phyloP scores from a whole-genome alignment of 2,888 invertebrate species.

The Smittia aterrima region DNA sequence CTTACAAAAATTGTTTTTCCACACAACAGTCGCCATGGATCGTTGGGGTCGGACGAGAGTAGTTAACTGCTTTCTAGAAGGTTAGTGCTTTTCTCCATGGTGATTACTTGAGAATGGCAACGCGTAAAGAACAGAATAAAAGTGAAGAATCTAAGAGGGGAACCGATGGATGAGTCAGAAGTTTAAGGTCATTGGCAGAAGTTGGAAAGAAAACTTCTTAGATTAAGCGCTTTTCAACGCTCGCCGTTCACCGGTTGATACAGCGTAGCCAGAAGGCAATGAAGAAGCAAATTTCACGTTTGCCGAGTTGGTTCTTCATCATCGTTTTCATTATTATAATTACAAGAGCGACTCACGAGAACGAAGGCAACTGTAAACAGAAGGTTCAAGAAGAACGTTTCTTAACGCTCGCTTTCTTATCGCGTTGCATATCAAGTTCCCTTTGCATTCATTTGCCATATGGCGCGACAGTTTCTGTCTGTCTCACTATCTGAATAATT shows the following conservation, averaged over 20 bases:
- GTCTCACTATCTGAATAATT: background rate
- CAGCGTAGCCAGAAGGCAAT: background rate
- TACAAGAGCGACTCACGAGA: background rate
- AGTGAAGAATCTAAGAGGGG: background rate
- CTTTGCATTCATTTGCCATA: background rate
- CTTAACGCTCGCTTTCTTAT: no score
- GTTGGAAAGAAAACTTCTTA: background rate
- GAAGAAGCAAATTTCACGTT: background rate
- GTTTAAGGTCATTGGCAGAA: constrained; percentile 7
- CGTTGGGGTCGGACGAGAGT: background rate
- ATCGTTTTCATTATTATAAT: constrained; percentile 2
- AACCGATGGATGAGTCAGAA: background rate
- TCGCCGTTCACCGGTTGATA: background rate
- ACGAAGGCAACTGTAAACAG: background rate
- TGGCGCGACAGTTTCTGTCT: background rate
- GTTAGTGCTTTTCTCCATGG: background rate
- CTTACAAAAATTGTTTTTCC: background rate
- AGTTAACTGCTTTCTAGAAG: background rate
- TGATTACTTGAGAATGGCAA: background rate
- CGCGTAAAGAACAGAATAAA: background rate
- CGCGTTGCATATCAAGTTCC: background rate
- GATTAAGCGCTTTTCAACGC: background rate
- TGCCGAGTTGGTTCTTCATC: background rate
- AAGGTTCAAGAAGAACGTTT: constrained; percentile 1
- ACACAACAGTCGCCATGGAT: background rate